phyloP scores from a whole-genome alignment of 37 sponge, comb jelly and placozoan genomes.

The Amphimedon queenslandica region DNA sequence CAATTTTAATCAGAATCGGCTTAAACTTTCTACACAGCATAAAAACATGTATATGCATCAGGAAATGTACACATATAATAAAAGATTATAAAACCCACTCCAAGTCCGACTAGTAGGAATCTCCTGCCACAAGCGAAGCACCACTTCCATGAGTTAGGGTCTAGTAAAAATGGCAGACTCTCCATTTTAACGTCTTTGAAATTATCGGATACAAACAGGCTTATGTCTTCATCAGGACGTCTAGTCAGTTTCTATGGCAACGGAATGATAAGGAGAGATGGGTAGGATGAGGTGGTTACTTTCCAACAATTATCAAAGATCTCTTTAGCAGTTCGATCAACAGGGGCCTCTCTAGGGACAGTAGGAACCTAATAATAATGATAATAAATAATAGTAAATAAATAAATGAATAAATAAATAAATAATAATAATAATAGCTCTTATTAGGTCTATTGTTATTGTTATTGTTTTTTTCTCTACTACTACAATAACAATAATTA shows the following conservation, averaged over 20 bases:
- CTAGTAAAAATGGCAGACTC: slow-evolving; percentile 32
- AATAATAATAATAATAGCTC: no score
- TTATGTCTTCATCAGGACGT: no score
- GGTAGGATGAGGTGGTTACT: slow-evolving; percentile 32
- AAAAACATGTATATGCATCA: neutral
- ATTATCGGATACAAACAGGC: neutral
- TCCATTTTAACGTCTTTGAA: slow-evolving; percentile 14
- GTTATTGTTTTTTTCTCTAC: no score
- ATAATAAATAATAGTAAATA: neutral
- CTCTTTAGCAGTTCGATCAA: neutral
- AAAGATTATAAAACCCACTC: slow-evolving; percentile 39
- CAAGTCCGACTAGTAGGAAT: slow-evolving; percentile 72
- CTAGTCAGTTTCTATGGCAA: no score
- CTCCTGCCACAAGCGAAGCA: slow-evolving; percentile 74
- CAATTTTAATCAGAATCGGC: no score
- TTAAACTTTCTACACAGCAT: no score
- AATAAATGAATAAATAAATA: neutral
- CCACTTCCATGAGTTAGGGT: slow-evolving; percentile 83
- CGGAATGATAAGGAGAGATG: no score
- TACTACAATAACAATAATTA: no score
- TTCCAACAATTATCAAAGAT: slow-evolving; percentile 32
- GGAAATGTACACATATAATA: neutral
- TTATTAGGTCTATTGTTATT: no score
- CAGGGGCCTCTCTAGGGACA: slow-evolving; percentile 24
- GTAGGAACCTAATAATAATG: slow-evolving; percentile 37